These are phyloP conservation scores for Nothobranchius furzeri DNA, from an alignment of 2,113 vertebrate species.

Conservation along the genomic window DNA sequence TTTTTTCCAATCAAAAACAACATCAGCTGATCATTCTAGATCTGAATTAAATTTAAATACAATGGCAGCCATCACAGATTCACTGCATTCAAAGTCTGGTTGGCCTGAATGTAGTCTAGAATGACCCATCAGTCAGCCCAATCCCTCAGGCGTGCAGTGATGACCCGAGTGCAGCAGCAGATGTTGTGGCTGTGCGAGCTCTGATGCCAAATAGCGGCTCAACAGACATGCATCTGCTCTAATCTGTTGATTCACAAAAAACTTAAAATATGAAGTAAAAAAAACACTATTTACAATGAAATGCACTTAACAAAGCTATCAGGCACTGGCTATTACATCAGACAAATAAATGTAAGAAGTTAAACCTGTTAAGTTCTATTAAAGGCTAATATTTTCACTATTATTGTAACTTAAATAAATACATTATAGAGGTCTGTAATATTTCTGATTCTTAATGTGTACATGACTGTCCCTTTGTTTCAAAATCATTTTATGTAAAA, in stretches of 20 bases:
- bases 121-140: constrained; percentile 61
- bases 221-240: constrained; percentile 60
- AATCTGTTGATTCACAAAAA: constrained; percentile 64
- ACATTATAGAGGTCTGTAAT: too few species aligned
- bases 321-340: constrained; percentile 19
- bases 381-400: neutral
- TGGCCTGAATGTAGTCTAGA: constrained; percentile 18
- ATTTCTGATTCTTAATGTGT: too few species aligned
- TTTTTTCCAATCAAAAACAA: constrained; percentile 18
- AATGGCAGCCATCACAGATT: constrained; percentile 21
- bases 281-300: constrained; percentile 8
- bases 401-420: neutral
- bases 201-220: constrained; percentile 58
- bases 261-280: neutral
- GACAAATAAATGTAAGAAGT: neutral
- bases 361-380: neutral
- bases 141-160: constrained; percentile 44
- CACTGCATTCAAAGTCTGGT: constrained; percentile 9
- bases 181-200: constrained; percentile 63
- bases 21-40: neutral
- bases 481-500: too few species aligned
- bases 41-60: constrained; percentile 1
- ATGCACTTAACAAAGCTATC: constrained; percentile 9
- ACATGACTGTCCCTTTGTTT: too few species aligned
- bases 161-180: constrained; percentile 62